Evolutionary conservation across 2,888 invertebrate species (phyloP).

Genomic region (Drosophila parthenogenetica): DNA sequence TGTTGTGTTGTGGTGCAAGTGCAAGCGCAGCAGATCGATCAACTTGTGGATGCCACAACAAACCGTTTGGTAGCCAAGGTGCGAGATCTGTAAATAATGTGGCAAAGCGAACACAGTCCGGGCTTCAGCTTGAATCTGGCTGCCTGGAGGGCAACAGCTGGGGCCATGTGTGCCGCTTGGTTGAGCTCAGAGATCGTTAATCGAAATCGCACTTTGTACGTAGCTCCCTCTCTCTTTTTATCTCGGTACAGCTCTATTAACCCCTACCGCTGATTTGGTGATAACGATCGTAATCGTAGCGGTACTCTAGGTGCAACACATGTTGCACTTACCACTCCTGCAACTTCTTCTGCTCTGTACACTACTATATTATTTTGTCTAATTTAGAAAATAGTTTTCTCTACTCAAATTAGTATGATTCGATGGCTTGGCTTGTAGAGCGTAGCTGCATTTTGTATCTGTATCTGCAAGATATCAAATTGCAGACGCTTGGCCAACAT

Average conservation of each 20-base stretch:
- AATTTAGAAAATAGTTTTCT: slow-evolving; percentile 75
- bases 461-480: slow-evolving; percentile 23
- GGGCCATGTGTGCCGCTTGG: slow-evolving; percentile 69
- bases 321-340: slow-evolving; percentile 63
- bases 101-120: slow-evolving; percentile 58
- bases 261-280: slow-evolving; percentile 83
- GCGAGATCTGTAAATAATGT: slow-evolving; percentile 80
- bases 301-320: slow-evolving; percentile 75
- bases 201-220: slow-evolving; percentile 50
- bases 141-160: slow-evolving; percentile 38
- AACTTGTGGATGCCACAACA: slow-evolving; percentile 22
- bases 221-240: slow-evolving; percentile 29
- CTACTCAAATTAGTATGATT: slow-evolving; percentile 70
- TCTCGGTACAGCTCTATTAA: slow-evolving; percentile 82
- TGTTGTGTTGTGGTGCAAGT: slow-evolving; percentile 69
- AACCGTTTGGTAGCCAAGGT: slow-evolving; percentile 63
- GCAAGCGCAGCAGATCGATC: slow-evolving; percentile 57
- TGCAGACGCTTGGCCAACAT: slow-evolving; percentile 56
- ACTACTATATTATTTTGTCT: slow-evolving; percentile 68
- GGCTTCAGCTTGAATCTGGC: not conserved
- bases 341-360: slow-evolving; percentile 1
- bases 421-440: slow-evolving; percentile 56
- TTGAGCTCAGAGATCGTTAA: slow-evolving; percentile 58
- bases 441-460: slow-evolving; percentile 2
- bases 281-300: slow-evolving; percentile 84